Conservation (phyloP, 2,113 vertebrate species). For the Nymphicus hollandicus region DNA sequence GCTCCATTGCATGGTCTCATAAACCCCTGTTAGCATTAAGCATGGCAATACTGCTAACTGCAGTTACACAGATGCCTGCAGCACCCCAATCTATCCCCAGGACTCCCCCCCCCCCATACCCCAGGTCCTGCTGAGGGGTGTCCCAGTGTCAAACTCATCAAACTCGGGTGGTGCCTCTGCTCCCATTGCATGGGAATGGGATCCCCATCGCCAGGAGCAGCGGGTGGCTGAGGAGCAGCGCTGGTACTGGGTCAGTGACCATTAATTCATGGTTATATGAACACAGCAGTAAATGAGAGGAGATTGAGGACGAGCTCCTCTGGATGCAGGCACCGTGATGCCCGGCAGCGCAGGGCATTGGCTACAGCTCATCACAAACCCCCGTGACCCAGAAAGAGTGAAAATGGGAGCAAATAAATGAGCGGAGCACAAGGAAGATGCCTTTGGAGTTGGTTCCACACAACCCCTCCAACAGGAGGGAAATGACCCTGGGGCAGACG, state of each 20-base stretch:
- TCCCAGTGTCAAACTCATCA: background rate
- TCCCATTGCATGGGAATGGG: background rate
- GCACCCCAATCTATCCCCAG: background rate
- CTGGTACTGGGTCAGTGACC: background rate
- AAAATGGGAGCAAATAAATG: background rate
- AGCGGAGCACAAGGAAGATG: background rate
- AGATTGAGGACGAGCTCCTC: background rate
- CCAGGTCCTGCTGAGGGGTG: background rate
- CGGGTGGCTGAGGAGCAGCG: background rate
- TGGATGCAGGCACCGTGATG: background rate
- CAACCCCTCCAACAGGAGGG: background rate
- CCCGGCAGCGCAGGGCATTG: background rate
- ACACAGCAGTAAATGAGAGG: background rate
- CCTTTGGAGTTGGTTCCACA: background rate
- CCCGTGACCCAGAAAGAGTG: background rate
- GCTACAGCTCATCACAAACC: background rate
- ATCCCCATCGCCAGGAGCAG: fast-evolving
- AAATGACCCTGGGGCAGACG: background rate
- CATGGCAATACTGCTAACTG: fast-evolving
- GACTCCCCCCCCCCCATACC: background rate
- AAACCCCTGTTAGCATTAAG: background rate
- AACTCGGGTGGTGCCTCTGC: background rate
- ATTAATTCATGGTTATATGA: background rate
- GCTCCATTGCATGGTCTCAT: fast-evolving
- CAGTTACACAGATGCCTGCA: background rate